Base-by-base conservation (phyloP, 2,888 invertebrate species). In the Blastobasis lacticolella region DNA sequence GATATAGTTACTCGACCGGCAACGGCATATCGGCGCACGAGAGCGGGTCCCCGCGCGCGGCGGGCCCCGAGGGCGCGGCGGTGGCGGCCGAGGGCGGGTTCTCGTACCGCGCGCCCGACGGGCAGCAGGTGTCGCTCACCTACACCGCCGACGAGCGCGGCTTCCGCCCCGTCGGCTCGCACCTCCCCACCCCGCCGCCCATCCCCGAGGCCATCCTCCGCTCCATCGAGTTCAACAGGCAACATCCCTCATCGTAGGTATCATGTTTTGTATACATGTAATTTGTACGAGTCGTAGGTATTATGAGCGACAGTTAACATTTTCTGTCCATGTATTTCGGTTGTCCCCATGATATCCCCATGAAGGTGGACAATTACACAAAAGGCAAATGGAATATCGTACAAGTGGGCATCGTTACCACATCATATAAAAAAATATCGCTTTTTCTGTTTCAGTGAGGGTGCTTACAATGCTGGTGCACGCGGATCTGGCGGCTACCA, bases 111-210 rank as follows among this genome's bases (percentile, higher is more conserved):
- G 90, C 91, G 1, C 92, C 92, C 2, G 91, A 92, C 61, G 91
- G 91, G 48, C 88, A 89, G 58, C 80, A 89, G 58, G 86, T 91
- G 62, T 88, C 90, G 40, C 74, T 92, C 52, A 82, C 89, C n/a
- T 93, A 92, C 79, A 84, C 90, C 47, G 92, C 93, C 45, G 92
- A 93, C 64, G 92, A 93, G 71, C 91, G 92, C 66, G 92, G 92
- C 53, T 92, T 91, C 82, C 90, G 91, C 66, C 91, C 91, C 48
- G 80, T 71, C 55, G 90, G 90, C 52, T 86, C 87, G 1, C 90
- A 90, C 66, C 73, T 91, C 37, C 91, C 91, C 48, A 90, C 90
- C 0, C 88, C 90, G 2, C 90, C 90, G 4, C 90, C 90, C 10
- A 89, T 90, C 60, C 90, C 90, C 4, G 89, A 86, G 44, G 89